Evolutionary conservation across 2,113 vertebrate genomes (phyloP), one percentile per base, ranked within the genome.

Genomic region (Syngnathus scovelli): DNA sequence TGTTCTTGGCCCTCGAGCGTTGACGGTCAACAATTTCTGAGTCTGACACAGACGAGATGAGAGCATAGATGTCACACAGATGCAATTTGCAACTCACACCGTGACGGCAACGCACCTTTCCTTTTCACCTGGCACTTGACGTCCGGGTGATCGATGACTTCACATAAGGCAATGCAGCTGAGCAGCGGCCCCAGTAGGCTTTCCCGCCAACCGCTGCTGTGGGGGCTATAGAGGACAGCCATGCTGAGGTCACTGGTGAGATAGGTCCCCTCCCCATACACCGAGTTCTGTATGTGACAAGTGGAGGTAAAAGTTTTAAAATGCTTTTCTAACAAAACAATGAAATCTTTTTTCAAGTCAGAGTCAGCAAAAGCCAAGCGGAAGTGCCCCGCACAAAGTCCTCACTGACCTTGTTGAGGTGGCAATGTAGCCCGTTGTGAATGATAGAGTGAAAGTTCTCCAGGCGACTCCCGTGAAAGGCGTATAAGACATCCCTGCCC

Each of bases 391-490:
- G 18, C 15, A n/a, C 7, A n/a, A 46, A 13, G 23, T 3, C 36
- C 21, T 3, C 54, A 75, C 90, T 77, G 48, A 96, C 97, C 94
- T 94, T 98, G 89, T 98, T 99, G 58, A 99, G 90, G 66, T 99
- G 97, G 87, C 96, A 97, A 80, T 98, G 96, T 49, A 99, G 89
- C 73, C 97, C 97, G 0, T 95, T 95, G 88, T 99, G 95, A 78
- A 98, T 86, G 69, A 99, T 98, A 63, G 97, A 99, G 77, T 99
- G 96, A 84, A 99, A 98, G 89, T 99, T 99, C 83, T 99, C 97
- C 2, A 99, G 89, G 52, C 96, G 94, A 85, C 97, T 99, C 71
- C 97, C 97, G 0, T 99, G 97, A 88, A 98, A 96, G 68, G 95
- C 97, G 0, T 97, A 96, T 89, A 98, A 93, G 39, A 98, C 87